These are phyloP conservation scores for Myiotriccus ornatus DNA, from an alignment of 2,797 vertebrate genomes.

Conservation along the genomic window DNA sequence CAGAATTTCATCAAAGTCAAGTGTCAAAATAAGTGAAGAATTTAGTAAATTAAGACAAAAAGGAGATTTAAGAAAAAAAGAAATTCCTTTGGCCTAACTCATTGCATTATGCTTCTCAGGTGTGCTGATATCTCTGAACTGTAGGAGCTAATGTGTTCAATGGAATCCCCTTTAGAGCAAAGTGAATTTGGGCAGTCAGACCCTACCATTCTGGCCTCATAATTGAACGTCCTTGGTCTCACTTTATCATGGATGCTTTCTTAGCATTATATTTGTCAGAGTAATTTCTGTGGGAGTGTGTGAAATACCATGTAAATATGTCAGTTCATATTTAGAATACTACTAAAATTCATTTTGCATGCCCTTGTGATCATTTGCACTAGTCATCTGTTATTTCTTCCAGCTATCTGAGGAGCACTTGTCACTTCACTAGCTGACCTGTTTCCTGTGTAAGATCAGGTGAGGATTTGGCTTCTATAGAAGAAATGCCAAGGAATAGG, in stretches of 20 bases:
- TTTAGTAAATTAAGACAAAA: neutral
- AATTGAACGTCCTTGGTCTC: neutral
- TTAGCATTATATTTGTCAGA: neutral
- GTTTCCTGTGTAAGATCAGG: neutral
- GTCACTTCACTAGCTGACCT: neutral
- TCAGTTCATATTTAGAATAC: constrained; percentile 6
- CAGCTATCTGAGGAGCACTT: neutral
- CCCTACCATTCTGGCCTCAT: neutral
- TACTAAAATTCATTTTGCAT: neutral
- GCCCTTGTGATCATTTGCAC: neutral
- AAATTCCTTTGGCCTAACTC: neutral
- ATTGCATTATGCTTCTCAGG: neutral
- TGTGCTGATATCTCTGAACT: neutral
- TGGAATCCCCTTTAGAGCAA: neutral
- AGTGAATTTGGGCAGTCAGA: neutral
- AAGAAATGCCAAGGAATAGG: neutral
- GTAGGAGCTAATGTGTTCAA: neutral
- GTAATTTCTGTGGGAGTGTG: neutral
- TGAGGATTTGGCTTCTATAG: neutral
- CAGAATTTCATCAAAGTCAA: neutral
- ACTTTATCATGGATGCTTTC: neutral
- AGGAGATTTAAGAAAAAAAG: neutral
- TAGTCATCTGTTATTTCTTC: neutral
- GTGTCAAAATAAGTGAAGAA: neutral
- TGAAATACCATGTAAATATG: neutral